Conservation (phyloP, 2,797 vertebrate genomes). For the Cichlasoma orientale region DNA sequence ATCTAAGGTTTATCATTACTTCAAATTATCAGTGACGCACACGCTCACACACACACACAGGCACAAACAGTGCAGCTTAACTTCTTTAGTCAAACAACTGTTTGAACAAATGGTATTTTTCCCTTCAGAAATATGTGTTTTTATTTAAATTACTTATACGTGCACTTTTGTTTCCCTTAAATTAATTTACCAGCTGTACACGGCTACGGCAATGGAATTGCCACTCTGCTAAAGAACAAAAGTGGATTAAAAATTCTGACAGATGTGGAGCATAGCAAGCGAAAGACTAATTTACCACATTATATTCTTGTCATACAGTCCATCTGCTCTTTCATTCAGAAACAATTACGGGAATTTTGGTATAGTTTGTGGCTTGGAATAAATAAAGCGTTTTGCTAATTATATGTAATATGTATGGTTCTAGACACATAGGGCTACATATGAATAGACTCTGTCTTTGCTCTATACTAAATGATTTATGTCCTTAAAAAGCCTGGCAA, state of each 20-base stretch:
- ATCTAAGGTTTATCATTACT: background rate
- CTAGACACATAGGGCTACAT: background rate
- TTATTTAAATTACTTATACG: constrained; percentile 25
- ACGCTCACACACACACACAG: background rate
- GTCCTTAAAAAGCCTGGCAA: background rate
- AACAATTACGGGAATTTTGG: constrained; percentile 30
- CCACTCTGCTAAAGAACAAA: constrained; percentile 21
- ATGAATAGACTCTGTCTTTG: background rate
- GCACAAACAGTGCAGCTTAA: background rate
- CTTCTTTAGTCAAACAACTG: constrained; percentile 28
- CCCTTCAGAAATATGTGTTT: constrained; percentile 13
- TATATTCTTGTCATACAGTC: constrained; percentile 36
- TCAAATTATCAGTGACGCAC: background rate
- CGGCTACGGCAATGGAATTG: background rate
- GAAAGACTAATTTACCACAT: constrained; percentile 46
- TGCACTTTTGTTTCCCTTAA: constrained; percentile 26
- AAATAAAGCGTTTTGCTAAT: constrained; percentile 10
- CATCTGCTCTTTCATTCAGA: constrained; percentile 43
- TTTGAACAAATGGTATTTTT: constrained; percentile 6
- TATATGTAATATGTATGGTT: background rate
- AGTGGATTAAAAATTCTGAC: constrained; percentile 35
- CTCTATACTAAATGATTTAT: background rate
- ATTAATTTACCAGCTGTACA: constrained; percentile 46
- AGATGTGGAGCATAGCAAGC: constrained; percentile 49
- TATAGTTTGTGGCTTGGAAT: constrained; percentile 5